Percentiles rank a stretch among this genome's conserved stretches.
phyloP scores from a whole-genome alignment of 2,113 vertebrate species.

The Nycticebus coucang region DNA sequence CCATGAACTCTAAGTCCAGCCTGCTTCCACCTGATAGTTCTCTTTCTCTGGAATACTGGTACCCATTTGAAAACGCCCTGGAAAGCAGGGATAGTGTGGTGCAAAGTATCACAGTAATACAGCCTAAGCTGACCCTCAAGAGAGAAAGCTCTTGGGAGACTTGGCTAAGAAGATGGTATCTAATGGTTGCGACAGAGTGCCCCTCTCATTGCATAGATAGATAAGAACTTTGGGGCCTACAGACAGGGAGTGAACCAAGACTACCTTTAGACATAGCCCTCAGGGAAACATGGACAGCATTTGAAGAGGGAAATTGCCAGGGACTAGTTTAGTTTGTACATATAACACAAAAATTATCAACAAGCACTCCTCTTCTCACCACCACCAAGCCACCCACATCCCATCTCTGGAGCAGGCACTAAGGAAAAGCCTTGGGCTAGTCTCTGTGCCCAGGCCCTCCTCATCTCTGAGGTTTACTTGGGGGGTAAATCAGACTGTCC shows the following conservation, averaged over 20 bases:
- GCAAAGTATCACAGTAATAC: neutral
- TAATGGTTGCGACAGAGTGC: neutral
- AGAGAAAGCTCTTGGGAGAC: neutral
- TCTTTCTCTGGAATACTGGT: neutral
- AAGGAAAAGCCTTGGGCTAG: neutral
- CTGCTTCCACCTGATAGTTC: neutral
- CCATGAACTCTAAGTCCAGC: neutral
- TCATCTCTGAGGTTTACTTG: neutral
- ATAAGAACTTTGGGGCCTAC: neutral
- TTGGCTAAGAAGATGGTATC: neutral
- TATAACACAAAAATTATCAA: neutral
- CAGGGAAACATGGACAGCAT: neutral
- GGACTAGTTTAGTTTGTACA: neutral
- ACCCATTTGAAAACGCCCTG: neutral
- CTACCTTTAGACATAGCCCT: neutral
- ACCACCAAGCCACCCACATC: neutral
- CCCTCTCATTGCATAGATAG: neutral
- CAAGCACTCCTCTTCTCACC: neutral
- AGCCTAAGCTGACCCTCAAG: neutral
- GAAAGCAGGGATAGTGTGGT: neutral
- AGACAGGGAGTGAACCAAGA: neutral
- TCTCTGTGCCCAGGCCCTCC: neutral
- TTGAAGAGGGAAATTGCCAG: neutral
- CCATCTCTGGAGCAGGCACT: neutral
- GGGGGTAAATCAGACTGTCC: neutral